These are phyloP conservation scores for Plebejus argus DNA, from an alignment of 2,888 invertebrate genomes.

Conservation along the genomic window DNA sequence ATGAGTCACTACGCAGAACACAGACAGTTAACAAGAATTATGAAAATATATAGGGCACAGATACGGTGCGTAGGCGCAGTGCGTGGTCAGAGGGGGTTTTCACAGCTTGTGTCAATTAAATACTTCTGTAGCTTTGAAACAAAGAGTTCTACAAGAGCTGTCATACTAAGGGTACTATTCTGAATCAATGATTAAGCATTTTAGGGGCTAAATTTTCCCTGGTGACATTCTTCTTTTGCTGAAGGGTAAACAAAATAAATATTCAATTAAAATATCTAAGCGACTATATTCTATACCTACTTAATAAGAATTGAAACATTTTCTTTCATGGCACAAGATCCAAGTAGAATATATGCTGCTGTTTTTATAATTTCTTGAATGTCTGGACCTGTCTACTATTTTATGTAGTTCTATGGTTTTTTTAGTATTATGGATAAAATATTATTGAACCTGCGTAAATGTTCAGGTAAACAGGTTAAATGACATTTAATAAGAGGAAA, in stretches of 20 bases:
- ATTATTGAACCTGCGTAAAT: not conserved
- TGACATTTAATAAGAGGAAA: not conserved
- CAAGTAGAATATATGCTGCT: too few species aligned
- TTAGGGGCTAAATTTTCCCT: too few species aligned
- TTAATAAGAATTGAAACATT: too few species aligned
- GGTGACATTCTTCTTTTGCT: too few species aligned
- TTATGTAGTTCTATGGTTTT: not conserved
- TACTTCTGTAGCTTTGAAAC: not conserved
- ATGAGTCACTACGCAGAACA: not conserved
- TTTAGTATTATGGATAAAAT: not conserved
- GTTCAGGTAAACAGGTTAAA: not conserved
- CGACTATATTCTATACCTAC: too few species aligned
- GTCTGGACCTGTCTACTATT: too few species aligned
- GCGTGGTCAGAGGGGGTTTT: not conserved
- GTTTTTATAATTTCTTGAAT: too few species aligned
- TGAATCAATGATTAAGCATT: too few species aligned
- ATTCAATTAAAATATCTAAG: too few species aligned
- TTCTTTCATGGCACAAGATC: too few species aligned
- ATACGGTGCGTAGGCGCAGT: not conserved
- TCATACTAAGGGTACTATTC: too few species aligned
- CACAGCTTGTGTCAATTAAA: not conserved
- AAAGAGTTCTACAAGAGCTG: not conserved
- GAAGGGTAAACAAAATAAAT: too few species aligned
- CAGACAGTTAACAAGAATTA: not conserved
- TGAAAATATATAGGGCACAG: conserved; percentile 12